phyloP scores from a whole-genome alignment of 2,888 invertebrate species.

The Epistrophella euchroma region DNA sequence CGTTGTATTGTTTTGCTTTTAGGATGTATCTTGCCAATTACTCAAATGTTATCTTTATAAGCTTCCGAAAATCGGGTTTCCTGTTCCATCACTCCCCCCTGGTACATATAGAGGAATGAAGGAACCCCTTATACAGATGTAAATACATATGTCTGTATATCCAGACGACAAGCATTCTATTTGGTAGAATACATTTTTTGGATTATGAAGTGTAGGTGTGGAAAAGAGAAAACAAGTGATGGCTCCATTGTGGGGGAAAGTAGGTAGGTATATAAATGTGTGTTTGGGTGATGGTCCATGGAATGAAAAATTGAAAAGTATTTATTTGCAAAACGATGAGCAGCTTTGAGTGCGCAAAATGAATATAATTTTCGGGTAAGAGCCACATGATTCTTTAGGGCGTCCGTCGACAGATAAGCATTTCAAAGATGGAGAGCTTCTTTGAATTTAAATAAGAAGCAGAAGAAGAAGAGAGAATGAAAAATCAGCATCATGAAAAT shows the following conservation, averaged over 20 bases:
- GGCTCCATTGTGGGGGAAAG: conserved; percentile 18
- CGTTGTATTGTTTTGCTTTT: conserved; percentile 9
- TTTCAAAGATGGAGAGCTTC: conserved; percentile 10
- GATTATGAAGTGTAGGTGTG: conserved; percentile 9
- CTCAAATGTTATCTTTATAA: conserved; percentile 65
- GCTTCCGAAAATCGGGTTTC: conserved; percentile 29
- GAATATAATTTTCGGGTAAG: conserved; percentile 76
- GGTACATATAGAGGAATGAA: neutral
- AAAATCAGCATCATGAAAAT: conserved; percentile 18
- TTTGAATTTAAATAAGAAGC: neutral
- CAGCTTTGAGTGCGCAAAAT: conserved; percentile 76
- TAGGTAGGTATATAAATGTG: too few relatives aligned
- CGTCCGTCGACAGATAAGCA: conserved; percentile 61
- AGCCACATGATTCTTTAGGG: conserved; percentile 74
- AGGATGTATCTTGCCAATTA: conserved; percentile 68
- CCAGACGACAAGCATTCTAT: conserved; percentile 8
- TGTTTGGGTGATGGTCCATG: conserved; percentile 7
- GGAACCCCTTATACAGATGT: neutral
- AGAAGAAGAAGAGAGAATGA: neutral
- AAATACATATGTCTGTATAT: neutral
- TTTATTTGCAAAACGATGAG: conserved; percentile 76
- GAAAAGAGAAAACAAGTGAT: conserved; percentile 23
- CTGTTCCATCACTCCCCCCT: neutral
- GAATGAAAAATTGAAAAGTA: conserved; percentile 76
- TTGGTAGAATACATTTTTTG: conserved; percentile 50